phyloP scores from a whole-genome alignment of 2,888 invertebrate species.

The Ptychoptera contaminata region DNA sequence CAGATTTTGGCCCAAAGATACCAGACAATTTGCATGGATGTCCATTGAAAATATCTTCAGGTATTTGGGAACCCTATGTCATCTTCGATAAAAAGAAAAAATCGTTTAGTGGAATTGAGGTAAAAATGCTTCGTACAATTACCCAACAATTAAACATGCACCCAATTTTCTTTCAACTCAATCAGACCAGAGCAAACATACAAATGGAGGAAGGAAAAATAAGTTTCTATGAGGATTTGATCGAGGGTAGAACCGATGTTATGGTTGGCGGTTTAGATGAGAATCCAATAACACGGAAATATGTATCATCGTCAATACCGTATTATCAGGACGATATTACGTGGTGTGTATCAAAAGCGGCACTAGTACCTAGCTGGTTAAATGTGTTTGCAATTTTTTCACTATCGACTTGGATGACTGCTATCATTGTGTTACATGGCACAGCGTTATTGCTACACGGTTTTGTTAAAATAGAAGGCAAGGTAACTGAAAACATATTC shows the following conservation, averaged over 20 bases:
- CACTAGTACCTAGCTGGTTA: conserved; percentile 18
- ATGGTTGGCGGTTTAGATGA: conserved; percentile 28
- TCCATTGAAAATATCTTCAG: conserved; percentile 20
- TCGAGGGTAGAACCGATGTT: conserved; percentile 17
- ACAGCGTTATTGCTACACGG: not conserved
- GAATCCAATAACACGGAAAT: conserved; percentile 23
- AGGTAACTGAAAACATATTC: not conserved
- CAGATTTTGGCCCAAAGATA: conserved; percentile 15
- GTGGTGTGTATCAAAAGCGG: conserved; percentile 27
- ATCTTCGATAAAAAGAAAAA: conserved; percentile 11
- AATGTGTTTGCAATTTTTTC: conserved; percentile 18
- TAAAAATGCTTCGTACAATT: conserved; percentile 22
- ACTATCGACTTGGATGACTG: conserved; percentile 8
- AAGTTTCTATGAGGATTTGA: not conserved
- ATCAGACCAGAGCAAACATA: not conserved
- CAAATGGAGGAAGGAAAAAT: not conserved
- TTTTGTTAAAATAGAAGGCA: conserved; percentile 1
- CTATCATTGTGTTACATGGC: conserved; percentile 10
- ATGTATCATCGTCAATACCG: conserved; percentile 22
- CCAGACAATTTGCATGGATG: conserved; percentile 25
- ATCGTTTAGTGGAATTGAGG: conserved; percentile 20
- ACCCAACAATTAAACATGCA: conserved; percentile 21
- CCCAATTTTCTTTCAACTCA: conserved; percentile 9
- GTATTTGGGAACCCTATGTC: conserved; percentile 27
- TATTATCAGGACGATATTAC: conserved; percentile 30